These are phyloP conservation scores for Uria aalge DNA, from an alignment of 2,113 vertebrate species.

Conservation along the genomic window DNA sequence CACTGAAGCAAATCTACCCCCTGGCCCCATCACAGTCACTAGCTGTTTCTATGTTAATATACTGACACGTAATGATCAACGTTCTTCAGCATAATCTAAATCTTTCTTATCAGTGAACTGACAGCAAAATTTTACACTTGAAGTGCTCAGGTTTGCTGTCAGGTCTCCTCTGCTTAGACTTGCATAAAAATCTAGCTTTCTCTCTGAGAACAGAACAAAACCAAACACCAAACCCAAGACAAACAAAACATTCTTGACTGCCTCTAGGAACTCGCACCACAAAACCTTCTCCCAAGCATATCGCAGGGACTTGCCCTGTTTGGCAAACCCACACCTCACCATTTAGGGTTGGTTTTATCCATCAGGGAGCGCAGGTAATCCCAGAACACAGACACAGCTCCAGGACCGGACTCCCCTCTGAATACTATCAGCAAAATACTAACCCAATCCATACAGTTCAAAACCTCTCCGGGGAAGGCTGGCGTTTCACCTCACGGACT, in stretches of 20 bases:
- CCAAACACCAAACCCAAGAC: neutral
- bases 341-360: neutral
- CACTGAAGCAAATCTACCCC: neutral
- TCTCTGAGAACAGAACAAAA: neutral
- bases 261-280: neutral
- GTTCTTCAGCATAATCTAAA: neutral
- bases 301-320: no score
- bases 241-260: neutral
- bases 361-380: neutral
- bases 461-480: neutral
- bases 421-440: neutral
- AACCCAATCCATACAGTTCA: neutral
- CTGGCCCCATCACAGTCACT: neutral
- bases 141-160: neutral
- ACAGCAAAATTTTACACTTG: neutral
- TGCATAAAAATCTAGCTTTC: neutral
- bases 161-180: neutral
- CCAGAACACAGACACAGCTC: neutral
- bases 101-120: neutral
- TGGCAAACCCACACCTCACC: neutral
- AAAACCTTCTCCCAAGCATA: neutral
- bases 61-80: rapidly evolving
- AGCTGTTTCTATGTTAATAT: neutral
- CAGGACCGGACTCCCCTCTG: rapidly evolving
- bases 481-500: rapidly evolving